Conservation (phyloP, 2,113 vertebrate species). For the Lepus americanus region DNA sequence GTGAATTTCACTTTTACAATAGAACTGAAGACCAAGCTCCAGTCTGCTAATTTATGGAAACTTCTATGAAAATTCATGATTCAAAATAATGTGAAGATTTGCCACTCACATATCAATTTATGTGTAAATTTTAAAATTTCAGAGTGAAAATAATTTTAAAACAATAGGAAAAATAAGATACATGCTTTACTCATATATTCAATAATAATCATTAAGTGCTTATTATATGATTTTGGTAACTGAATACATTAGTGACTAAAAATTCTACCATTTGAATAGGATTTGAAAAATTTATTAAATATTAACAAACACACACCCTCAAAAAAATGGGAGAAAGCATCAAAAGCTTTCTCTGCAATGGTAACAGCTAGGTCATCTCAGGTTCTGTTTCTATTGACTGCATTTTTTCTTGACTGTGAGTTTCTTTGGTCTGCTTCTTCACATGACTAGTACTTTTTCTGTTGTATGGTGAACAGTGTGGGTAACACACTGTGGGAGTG, state of each 20-base stretch:
- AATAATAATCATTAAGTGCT: neutral
- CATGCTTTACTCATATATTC: neutral
- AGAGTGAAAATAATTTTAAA: neutral
- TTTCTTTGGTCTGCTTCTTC: neutral
- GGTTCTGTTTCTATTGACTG: neutral
- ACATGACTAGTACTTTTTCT: neutral
- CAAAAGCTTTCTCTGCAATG: neutral
- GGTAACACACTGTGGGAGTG: neutral
- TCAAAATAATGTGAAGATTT: neutral
- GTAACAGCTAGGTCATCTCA: neutral
- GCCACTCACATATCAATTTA: neutral
- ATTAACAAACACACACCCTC: neutral
- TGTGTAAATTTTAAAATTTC: neutral
- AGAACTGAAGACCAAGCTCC: neutral
- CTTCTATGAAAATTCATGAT: neutral
- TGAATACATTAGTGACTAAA: neutral
- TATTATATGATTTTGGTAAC: neutral
- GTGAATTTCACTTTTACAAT: neutral
- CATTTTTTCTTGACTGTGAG: neutral
- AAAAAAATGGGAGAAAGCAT: neutral
- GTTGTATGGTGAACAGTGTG: neutral
- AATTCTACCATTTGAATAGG: neutral
- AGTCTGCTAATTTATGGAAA: neutral
- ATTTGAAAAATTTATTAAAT: conserved; percentile 1
- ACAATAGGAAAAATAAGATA: neutral